Evolutionary conservation across 2,113 vertebrate genomes (phyloP).

Genomic region (Pyrgilauda ruficollis): DNA sequence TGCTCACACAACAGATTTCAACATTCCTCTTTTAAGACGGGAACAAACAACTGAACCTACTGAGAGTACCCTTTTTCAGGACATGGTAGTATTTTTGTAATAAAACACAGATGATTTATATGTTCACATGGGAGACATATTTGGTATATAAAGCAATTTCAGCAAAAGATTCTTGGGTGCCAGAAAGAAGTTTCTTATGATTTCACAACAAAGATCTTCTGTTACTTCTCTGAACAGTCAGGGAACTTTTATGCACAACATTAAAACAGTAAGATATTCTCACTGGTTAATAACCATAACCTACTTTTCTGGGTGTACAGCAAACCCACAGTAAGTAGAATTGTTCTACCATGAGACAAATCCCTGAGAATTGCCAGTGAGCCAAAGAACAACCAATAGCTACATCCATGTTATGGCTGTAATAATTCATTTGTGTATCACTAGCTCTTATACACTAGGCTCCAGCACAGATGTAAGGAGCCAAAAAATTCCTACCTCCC

Average conservation of each 20-base stretch:
- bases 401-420: neutral
- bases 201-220: slow-evolving; percentile 44
- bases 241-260: neutral
- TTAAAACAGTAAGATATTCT: neutral
- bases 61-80: slow-evolving; percentile 53
- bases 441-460: neutral
- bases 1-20: slow-evolving; percentile 46
- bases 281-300: neutral
- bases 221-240: neutral
- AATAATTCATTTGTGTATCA: neutral
- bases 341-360: neutral
- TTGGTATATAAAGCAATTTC: slow-evolving; percentile 15
- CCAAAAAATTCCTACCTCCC: neutral
- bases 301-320: neutral
- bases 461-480: neutral
- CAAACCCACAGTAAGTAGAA: neutral
- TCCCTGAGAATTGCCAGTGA: neutral
- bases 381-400: neutral
- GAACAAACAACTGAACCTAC: slow-evolving; percentile 52
- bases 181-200: slow-evolving; percentile 38
- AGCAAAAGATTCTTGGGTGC: slow-evolving; percentile 16
- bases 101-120: slow-evolving; percentile 67
- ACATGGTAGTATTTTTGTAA: slow-evolving; percentile 30
- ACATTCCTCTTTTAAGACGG: neutral
- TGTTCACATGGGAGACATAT: slow-evolving; percentile 3